Percentiles rank a stretch among this genome's conserved stretches.
Conservation (phyloP, 2,797 vertebrate genomes). For the Rhabdophis nuchalis region DNA sequence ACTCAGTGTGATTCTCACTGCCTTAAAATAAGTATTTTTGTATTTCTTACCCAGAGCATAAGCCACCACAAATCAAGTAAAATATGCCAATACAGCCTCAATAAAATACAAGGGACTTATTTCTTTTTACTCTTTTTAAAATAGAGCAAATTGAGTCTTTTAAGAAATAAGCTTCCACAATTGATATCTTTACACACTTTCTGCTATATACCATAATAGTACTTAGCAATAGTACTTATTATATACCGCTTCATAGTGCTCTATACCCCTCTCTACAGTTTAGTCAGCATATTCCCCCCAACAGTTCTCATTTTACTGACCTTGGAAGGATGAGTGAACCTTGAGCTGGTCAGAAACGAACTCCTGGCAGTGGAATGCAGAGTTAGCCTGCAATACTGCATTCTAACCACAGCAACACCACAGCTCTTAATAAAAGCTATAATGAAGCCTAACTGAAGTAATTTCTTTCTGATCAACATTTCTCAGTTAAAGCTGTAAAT, state of each 20-base stretch:
- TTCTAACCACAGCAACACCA: no score
- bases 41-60: background rate
- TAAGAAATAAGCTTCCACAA: background rate
- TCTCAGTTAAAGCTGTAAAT: background rate
- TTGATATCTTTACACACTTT: background rate
- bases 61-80: background rate
- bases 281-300: no score
- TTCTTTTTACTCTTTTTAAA: background rate
- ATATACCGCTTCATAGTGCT: no score
- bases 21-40: background rate
- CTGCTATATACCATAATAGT: background rate
- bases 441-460: background rate
- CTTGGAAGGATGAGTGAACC: no score
- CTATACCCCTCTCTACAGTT: no score
- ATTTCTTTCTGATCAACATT: background rate
- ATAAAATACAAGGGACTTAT: background rate
- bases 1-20: background rate
- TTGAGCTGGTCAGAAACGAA: no score
- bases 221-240: no score
- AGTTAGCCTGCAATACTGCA: no score
- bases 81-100: background rate
- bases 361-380: no score
- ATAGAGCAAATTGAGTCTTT: background rate
- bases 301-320: no score
- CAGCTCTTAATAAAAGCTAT: background rate